Evolutionary conservation across 2,113 vertebrate genomes (phyloP), one percentile per base, ranked within the genome.

Genomic region (Myotis davidii): DNA sequence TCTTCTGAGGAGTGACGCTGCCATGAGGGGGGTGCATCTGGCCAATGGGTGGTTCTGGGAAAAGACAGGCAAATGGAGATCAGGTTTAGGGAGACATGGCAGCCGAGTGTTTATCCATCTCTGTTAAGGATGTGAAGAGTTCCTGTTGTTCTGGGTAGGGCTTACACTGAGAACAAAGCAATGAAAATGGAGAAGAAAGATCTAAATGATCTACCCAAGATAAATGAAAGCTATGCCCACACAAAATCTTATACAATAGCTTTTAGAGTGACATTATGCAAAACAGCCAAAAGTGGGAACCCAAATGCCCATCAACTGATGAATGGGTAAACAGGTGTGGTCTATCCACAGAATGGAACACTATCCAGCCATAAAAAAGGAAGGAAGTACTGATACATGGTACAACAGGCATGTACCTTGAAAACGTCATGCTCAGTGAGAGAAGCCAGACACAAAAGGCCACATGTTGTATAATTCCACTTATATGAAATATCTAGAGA

Each of bases 21-120:
- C 99, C 99, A 0, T 99, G 99, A 0, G 99, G 99, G 0, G 99
- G 99, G 21, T 98, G 99, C 99, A 99, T 99, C 97, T 99, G 99
- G 69, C 99, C 99, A 8, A 99, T 99, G 8, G 99, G 99, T 61
- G 99, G 99, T 84, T 99, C 99, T 99, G 98, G 29, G 98, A 96
- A 69, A 48, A 96, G 6, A 95, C 0, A 96, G 27, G 78, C 25
- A 67, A 77, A 0, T 0, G 29, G 29, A 86, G 21, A 37, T 18
- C 16, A 56, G 32, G 21, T 13, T 93, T 70, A 61, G 77, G 45
- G 34, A 78, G 37, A 6, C 1, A 23, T 12, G 23, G 13, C 20
- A 17, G 25, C 34, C 29, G n/a, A 7, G 0, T 16, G 29, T 27
- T 79, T 16, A 70, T 27, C 4, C 42, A 21, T 8, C 32, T 67